A percentile compares a stretch with the other conserved stretches of the same genome.
phyloP scores from a whole-genome alignment of 2,888 invertebrate species.

The Dusona sp. region DNA sequence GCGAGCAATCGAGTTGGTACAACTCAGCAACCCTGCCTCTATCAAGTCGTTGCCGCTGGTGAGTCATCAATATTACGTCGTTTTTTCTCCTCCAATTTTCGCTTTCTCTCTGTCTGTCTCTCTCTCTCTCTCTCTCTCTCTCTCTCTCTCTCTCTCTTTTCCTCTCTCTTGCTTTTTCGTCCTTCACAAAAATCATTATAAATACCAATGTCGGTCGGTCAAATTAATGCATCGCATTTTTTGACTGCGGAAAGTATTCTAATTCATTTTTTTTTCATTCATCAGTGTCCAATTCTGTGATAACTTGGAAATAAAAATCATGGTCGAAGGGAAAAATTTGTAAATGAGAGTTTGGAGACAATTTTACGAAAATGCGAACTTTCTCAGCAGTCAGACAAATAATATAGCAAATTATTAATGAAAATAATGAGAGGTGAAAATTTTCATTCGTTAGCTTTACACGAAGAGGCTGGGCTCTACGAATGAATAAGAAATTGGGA shows the following conservation, averaged over 20 bases:
- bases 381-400: background rate
- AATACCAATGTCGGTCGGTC: background rate
- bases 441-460: background rate
- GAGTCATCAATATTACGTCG: conserved; percentile 75
- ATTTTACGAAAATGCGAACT: background rate
- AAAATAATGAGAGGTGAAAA: background rate
- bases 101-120: too few species aligned
- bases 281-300: background rate
- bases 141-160: background rate
- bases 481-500: background rate
- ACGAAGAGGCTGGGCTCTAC: background rate
- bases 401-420: background rate
- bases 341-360: background rate
- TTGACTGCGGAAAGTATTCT: background rate
- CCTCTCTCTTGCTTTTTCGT: background rate
- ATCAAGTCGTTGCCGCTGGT: conserved; percentile 95
- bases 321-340: background rate
- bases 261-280: background rate
- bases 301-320: background rate
- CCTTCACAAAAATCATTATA: background rate
- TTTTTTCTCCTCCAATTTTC: background rate
- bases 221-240: conserved; percentile 3
- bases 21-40: conserved; percentile 94
- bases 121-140: background rate
- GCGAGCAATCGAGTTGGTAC: conserved; percentile 93